These are phyloP conservation scores for Alosa alosa DNA, from an alignment of 2,113 vertebrate genomes.

Conservation along the genomic window DNA sequence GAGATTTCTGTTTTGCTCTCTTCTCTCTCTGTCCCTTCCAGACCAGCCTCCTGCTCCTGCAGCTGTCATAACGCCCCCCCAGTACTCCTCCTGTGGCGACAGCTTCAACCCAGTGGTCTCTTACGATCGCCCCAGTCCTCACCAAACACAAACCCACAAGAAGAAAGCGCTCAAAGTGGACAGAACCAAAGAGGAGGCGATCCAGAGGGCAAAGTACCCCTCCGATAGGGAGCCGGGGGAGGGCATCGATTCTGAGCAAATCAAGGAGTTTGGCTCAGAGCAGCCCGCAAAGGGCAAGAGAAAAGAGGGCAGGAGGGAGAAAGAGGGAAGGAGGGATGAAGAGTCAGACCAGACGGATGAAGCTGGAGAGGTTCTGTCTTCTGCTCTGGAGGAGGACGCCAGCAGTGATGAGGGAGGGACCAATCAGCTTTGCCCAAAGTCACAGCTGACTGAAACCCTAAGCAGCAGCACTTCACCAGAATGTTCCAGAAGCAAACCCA, in stretches of 20 bases:
- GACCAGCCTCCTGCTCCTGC: conserved; percentile 57
- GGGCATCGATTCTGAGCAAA: conserved; percentile 72
- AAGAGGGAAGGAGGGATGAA: neutral
- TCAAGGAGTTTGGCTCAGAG: conserved; percentile 43
- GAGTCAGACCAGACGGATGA: neutral
- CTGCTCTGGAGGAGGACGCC: neutral
- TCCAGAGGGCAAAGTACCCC: conserved; percentile 50
- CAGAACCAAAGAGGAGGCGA: conserved; percentile 42
- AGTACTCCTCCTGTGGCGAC: conserved; percentile 54
- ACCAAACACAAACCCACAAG: conserved; percentile 34
- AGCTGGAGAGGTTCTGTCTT: neutral
- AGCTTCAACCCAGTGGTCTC: conserved; percentile 47
- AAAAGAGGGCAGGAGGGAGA: conserved; percentile 18
- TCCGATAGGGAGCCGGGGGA: conserved; percentile 72
- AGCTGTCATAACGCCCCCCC: conserved; percentile 40
- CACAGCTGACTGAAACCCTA: neutral
- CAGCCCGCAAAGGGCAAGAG: conserved; percentile 46
- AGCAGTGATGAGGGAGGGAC: neutral
- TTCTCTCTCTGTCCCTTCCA: conserved; percentile 33
- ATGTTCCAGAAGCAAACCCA: neutral
- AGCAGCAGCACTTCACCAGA: neutral
- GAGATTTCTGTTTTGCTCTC: neutral
- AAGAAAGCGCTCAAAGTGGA: conserved; percentile 46
- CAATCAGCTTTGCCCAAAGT: conserved; percentile 10
- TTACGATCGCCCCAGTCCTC: conserved; percentile 39